phyloP scores from a whole-genome alignment of 64 coral and sea anemone species.

The Porites lutea region DNA sequence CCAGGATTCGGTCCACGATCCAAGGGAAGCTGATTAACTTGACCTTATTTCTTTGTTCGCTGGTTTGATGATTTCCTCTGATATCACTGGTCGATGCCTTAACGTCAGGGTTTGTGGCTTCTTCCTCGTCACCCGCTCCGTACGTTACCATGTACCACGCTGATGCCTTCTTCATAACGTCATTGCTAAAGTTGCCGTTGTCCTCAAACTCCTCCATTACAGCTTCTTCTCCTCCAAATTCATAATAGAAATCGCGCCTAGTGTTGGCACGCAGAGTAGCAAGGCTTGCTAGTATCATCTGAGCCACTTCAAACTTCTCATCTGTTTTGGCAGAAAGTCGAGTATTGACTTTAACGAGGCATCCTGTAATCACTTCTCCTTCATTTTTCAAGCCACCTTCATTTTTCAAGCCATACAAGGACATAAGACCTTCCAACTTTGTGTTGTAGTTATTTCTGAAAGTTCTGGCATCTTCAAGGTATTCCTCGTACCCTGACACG shows the following conservation, averaged over 20 bases:
- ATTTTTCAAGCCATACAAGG: conserved; percentile 76
- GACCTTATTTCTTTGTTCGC: not conserved
- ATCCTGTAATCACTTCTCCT: conserved; percentile 84
- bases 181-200: conserved; percentile 32
- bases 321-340: conserved; percentile 84
- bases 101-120: not conserved
- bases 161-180: conserved; percentile 75
- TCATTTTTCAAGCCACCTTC: conserved; percentile 84
- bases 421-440: conserved; percentile 80
- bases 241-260: conserved; percentile 71
- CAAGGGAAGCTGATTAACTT: conserved; percentile 75
- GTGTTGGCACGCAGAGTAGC: conserved; percentile 58
- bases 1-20: conserved; percentile 74
- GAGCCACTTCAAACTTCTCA: conserved; percentile 87
- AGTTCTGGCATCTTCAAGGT: conserved; percentile 56
- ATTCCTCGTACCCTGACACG: conserved; percentile 50
- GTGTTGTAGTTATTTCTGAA: conserved; percentile 72
- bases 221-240: conserved; percentile 77
- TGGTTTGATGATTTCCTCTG: not conserved
- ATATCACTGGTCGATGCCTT: not conserved
- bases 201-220: conserved; percentile 73
- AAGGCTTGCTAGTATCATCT: conserved; percentile 87
- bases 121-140: not conserved
- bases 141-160: conserved; percentile 84
- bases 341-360: conserved; percentile 70